Base-by-base conservation (phyloP, 1,140 invertebrate genomes). In the Neoseiulus cucumeris region DNA sequence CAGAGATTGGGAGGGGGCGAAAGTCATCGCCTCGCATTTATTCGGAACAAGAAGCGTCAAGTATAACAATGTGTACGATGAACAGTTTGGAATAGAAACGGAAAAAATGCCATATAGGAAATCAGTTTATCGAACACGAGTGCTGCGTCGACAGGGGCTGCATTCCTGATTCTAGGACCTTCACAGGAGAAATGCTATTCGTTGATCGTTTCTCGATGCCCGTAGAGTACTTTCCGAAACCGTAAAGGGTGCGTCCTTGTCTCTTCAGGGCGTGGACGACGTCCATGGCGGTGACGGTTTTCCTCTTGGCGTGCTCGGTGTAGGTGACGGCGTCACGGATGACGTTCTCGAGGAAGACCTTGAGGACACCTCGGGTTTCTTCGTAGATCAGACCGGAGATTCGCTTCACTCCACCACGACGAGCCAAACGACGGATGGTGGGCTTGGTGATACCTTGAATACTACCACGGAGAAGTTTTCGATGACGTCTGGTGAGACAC, bases 221-320 rank as follows among this genome's bases (percentile, higher is more conserved):
- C n/a, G n/a, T 20, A 17, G 59, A 68, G 75, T 77, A 81, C 70
- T 78, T 79, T 42, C 80, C 81, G 69, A 82, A 82, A 69, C 81
- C 79, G 72, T 81, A 82, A 17, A 82, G 72, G 42, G 80, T 82
- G 59, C 85, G 78, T 41, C 87, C 87, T 78, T 89, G 87, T 55
- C 86, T 76, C 75, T 89, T 90, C 69, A 89, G 75, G 25, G 86
- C 86, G 72, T 89, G 89, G 25, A 90, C 87, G 17, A 89, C 85
- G 72, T 90, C 86, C 86, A 89, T 89, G 64, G 86, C 85, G 7
- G 87, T 89, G n/a, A n/a, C n/a, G n/a, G n/a, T n/a, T n/a, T n/a
- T n/a, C n/a, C n/a, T n/a, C n/a, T n/a, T n/a, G n/a, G n/a, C n/a
- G n/a, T n/a, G n/a, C n/a, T n/a, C n/a, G n/a, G n/a, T n/a, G n/a